Evolutionary conservation across 1,140 invertebrate species (phyloP).

Genomic region (Drosophila lacteicornis): DNA sequence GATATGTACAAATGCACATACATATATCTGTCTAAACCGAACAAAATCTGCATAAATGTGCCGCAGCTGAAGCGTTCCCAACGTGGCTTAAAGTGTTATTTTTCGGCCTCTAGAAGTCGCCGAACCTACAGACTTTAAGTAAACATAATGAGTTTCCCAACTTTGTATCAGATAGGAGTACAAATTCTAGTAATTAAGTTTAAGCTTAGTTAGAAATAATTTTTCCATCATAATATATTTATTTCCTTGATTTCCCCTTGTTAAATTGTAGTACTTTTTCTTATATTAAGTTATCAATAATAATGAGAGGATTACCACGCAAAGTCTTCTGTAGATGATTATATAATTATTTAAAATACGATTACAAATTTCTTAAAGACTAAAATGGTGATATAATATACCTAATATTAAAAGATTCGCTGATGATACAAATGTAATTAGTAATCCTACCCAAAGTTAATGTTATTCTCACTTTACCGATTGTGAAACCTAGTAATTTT

Average conservation of each 20-base stretch:
- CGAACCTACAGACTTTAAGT: conserved; percentile 5
- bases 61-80: conserved; percentile 42
- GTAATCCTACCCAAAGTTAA: not conserved
- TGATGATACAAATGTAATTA: not conserved
- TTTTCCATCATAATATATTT: not conserved
- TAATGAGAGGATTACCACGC: too few species aligned
- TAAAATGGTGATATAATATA: not conserved
- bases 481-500: conserved; percentile 6
- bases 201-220: too few species aligned
- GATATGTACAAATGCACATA: conserved; percentile 23
- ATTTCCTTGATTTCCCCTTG: not conserved
- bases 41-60: conserved; percentile 60
- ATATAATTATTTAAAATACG: not conserved
- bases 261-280: too few species aligned
- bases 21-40: conserved; percentile 38
- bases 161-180: not conserved
- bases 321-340: too few species aligned
- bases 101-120: conserved; percentile 32
- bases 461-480: not conserved
- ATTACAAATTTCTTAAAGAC: not conserved
- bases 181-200: not conserved
- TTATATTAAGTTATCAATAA: too few species aligned
- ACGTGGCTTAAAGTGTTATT: conserved; percentile 26
- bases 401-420: too few species aligned
- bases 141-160: conserved; percentile 14